Evolutionary conservation across 2,888 invertebrate genomes (phyloP), one percentile per base, ranked within the genome.

Genomic region (Epirrhoe alternata): DNA sequence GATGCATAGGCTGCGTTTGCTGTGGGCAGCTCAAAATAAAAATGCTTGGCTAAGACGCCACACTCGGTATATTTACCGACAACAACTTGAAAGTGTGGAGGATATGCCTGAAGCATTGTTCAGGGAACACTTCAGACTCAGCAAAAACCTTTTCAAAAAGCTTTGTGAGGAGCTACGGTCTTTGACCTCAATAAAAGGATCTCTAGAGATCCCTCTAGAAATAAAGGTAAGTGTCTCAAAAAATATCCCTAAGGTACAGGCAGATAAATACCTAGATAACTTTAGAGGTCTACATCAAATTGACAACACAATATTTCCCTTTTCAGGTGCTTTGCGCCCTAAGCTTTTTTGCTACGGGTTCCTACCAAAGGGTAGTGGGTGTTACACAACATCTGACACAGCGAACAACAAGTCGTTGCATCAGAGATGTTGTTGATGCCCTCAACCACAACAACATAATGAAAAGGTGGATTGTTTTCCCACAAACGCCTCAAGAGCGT

Each of bases 331-430:
- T 71, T 30, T 68, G 73, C 54, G 53, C 70, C 24, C 47, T 47
- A 47, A 71, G 66, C 30, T 74, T 73, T 24, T 65, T 69, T 3
- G 72, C 69, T 7, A 65, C 71, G 53, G 73, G 71, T 16, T 70
- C 71, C 1, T 74, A 72, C 31, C 69, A 70, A 61, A 59, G 66
- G n/a, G 64, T 71, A 42, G 70, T 72, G 10, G 50, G 58, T 50
- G 50, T 58, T 49, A 58, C 50, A 6, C 58, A 58, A 50, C 57
- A 73, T 57, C 45, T 73, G 42, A 14, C 70, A 0, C 72, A 73
- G 38, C 56, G 74, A 17, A 71, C 71, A 16, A 57, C 70, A 24
- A 70, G 71, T 63, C 69, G 70, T 47, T 72, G 70, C 61, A 72
- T 74, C n/a, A 60, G 60, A 50, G 55, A 74, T 38, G 70, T 72